Conservation (phyloP, 2,113 vertebrate species). For the Strix aluco region DNA sequence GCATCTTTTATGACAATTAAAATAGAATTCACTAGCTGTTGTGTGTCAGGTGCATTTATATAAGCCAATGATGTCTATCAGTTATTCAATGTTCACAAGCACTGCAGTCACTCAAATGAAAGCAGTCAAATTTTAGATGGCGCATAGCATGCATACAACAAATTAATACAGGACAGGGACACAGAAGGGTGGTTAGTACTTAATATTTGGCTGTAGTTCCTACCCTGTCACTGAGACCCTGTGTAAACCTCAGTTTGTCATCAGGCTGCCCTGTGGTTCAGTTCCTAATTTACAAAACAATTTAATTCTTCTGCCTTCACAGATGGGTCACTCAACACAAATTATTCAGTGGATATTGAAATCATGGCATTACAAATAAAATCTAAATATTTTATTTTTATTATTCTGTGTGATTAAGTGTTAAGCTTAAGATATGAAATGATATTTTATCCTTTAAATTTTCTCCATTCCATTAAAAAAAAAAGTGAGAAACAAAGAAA, state of each 20-base stretch:
- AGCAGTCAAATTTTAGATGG: background rate
- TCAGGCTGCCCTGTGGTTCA: background rate
- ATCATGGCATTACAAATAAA: background rate
- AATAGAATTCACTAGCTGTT: slow-evolving; percentile 16
- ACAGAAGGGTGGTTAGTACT: background rate
- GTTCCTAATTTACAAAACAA: background rate
- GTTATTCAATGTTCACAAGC: background rate
- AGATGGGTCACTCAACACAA: background rate
- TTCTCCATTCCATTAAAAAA: background rate
- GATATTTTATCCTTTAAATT: background rate
- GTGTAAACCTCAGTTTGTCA: background rate
- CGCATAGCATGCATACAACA: accelerated
- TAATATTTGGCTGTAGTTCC: background rate
- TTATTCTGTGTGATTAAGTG: background rate
- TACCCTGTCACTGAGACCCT: background rate
- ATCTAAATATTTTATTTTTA: background rate
- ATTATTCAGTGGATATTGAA: background rate
- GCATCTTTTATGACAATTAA: slow-evolving; percentile 41
- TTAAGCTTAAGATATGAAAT: background rate
- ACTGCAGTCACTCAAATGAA: background rate
- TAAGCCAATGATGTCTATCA: background rate
- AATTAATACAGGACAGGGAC: background rate
- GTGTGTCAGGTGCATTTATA: background rate
- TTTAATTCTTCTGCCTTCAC: background rate
- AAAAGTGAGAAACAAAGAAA: background rate